Percentiles rank a stretch among this genome's conserved stretches.
These are phyloP conservation scores for Trissoscelio sp. DNA, from an alignment of 2,888 invertebrate genomes.

Conservation along the genomic window DNA sequence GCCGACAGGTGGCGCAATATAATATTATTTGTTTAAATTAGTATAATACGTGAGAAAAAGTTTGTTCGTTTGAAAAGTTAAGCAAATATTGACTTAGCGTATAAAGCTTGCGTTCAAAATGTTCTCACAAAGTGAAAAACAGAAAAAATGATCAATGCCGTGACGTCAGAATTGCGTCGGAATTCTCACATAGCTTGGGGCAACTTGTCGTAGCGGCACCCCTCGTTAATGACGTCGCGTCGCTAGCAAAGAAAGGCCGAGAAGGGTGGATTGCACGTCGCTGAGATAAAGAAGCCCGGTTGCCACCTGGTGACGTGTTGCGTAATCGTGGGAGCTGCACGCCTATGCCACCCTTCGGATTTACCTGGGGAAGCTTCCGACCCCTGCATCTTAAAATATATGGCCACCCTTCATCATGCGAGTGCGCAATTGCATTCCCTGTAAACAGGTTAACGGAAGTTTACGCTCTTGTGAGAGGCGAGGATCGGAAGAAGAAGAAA, in stretches of 20 bases:
- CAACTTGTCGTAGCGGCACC: constrained; percentile 64
- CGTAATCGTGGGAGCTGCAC: constrained; percentile 78
- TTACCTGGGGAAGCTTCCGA: constrained; percentile 47
- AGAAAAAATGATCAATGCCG: constrained; percentile 44
- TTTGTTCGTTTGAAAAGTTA: neutral
- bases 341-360: constrained; percentile 74
- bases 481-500: constrained; percentile 50
- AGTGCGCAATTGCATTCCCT: constrained; percentile 51
- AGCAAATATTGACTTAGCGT: constrained; percentile 39
- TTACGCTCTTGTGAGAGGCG: constrained; percentile 31
- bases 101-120: constrained; percentile 21
- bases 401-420: constrained; percentile 30
- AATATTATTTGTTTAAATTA: no score
- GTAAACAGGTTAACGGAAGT: constrained; percentile 71
- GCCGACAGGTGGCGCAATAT: no score
- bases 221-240: constrained; percentile 68
- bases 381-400: constrained; percentile 62
- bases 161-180: constrained; percentile 49
- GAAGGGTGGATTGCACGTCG: constrained; percentile 62
- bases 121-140: constrained; percentile 50
- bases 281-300: constrained; percentile 73
- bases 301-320: constrained; percentile 76
- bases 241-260: constrained; percentile 51
- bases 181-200: constrained; percentile 62
- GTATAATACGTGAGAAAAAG: constrained; percentile 32